Conservation (phyloP, 2,888 invertebrate genomes). For the Phrixothrix hirtus region DNA sequence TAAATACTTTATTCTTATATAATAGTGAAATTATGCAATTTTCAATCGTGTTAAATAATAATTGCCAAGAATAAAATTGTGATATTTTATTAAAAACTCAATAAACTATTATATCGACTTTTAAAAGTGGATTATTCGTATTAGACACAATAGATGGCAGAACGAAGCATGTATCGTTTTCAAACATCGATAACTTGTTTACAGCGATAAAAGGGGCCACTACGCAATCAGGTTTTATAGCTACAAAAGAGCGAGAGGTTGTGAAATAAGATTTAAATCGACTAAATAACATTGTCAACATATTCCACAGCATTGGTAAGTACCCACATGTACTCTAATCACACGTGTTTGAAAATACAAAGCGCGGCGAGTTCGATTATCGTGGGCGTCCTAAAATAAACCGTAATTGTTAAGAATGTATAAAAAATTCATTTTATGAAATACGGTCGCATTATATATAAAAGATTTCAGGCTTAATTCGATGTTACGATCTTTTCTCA, state of each 20-base stretch:
- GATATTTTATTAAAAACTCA: too few relatives aligned
- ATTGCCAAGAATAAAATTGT: too few relatives aligned
- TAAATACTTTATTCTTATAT: too few relatives aligned
- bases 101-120: too few relatives aligned
- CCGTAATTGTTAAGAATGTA: too few relatives aligned
- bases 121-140: too few relatives aligned
- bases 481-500: too few relatives aligned
- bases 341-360: slow-evolving; percentile 45
- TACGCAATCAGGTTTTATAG: slow-evolving; percentile 37
- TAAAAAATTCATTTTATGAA: slow-evolving; percentile 12
- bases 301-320: slow-evolving; percentile 47
- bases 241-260: slow-evolving; percentile 41
- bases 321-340: slow-evolving; percentile 48
- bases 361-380: slow-evolving; percentile 37
- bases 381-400: too few relatives aligned
- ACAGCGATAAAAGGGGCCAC: slow-evolving; percentile 38
- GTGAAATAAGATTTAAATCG: slow-evolving; percentile 51
- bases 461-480: too few relatives aligned
- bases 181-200: slow-evolving; percentile 38
- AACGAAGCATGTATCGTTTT: neutral
- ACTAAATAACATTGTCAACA: slow-evolving; percentile 52
- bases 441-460: too few relatives aligned
- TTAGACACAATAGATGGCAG: slow-evolving; percentile 5
- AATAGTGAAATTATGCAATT: too few relatives aligned
- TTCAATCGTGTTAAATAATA: too few relatives aligned